Evolutionary conservation across 2,797 vertebrate species (phyloP).

Genomic region (Syngnathus acus): DNA sequence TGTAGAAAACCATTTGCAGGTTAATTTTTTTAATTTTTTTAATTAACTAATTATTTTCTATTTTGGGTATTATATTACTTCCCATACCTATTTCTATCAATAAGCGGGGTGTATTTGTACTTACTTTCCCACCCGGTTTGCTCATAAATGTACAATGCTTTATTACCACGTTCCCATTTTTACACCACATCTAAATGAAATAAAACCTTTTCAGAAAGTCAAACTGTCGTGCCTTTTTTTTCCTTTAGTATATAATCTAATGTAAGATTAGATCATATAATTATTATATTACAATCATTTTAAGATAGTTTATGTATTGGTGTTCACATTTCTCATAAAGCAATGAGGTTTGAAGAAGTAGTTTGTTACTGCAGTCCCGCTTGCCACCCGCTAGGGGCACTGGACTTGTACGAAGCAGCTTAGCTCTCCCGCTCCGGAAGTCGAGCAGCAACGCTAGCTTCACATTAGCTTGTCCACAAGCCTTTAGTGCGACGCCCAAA

Average conservation of each 20-base stretch:
- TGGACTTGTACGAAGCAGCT: slow-evolving; percentile 34
- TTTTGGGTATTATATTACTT: not conserved
- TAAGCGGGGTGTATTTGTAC: slow-evolving; percentile 32
- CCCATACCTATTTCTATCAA: not conserved
- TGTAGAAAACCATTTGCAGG: not conserved
- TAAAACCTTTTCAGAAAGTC: slow-evolving; percentile 31
- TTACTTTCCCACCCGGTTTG: slow-evolving; percentile 15
- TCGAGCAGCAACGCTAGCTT: slow-evolving; percentile 24
- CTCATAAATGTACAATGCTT: slow-evolving; percentile 33
- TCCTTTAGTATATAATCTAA: too few species aligned
- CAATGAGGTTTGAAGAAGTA: not conserved
- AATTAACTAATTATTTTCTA: too few species aligned
- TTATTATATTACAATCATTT: not conserved
- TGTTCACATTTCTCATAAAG: not conserved
- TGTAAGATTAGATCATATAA: too few species aligned
- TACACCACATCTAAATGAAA: slow-evolving; percentile 24
- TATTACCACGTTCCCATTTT: slow-evolving; percentile 54
- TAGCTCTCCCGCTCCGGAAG: slow-evolving; percentile 51
- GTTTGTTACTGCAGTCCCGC: not conserved
- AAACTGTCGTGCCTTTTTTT: not conserved
- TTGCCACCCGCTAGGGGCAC: slow-evolving; percentile 49
- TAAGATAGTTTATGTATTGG: not conserved
- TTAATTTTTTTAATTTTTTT: too few species aligned
- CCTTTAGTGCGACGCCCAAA: not conserved
- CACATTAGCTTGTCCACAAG: not conserved